Percentiles rank a stretch among this genome's conserved stretches.
These are phyloP conservation scores for Achatina immaculata DNA, from an alignment of 1,140 invertebrate species.

Conservation along the genomic window DNA sequence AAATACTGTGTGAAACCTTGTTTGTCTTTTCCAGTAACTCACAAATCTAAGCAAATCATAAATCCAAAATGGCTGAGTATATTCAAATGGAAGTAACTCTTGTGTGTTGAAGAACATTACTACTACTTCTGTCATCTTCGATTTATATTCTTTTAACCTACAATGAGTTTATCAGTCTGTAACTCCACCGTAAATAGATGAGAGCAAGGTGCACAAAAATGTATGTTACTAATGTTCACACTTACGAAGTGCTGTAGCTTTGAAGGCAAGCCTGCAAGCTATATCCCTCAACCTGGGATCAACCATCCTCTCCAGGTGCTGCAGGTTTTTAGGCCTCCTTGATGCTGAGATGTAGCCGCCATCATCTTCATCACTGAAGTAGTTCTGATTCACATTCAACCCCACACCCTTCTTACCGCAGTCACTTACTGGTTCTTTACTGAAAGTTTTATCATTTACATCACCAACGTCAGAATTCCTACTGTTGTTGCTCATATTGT, in stretches of 20 bases:
- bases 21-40: no score
- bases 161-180: no score
- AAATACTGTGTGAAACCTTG: no score
- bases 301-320: slow-evolving; percentile 31
- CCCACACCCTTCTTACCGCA: neutral
- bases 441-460: neutral
- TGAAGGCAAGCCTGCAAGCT: slow-evolving; percentile 23
- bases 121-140: no score
- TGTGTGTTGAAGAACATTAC: no score
- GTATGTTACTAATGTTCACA: no score
- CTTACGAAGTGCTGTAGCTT: slow-evolving; percentile 35
- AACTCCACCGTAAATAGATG: no score
- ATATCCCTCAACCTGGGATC: slow-evolving; percentile 18
- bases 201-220: no score
- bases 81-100: no score
- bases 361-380: slow-evolving; percentile 2
- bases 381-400: slow-evolving; percentile 29
- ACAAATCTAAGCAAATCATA: no score
- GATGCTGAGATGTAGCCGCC: neutral
- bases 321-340: neutral
- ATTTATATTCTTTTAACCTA: no score
- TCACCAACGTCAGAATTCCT: neutral
- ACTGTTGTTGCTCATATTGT: neutral
- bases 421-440: neutral
- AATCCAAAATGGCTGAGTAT: no score